Evolutionary conservation across 2,113 vertebrate species (phyloP).

Genomic region (Ctenodactylus gundi): DNA sequence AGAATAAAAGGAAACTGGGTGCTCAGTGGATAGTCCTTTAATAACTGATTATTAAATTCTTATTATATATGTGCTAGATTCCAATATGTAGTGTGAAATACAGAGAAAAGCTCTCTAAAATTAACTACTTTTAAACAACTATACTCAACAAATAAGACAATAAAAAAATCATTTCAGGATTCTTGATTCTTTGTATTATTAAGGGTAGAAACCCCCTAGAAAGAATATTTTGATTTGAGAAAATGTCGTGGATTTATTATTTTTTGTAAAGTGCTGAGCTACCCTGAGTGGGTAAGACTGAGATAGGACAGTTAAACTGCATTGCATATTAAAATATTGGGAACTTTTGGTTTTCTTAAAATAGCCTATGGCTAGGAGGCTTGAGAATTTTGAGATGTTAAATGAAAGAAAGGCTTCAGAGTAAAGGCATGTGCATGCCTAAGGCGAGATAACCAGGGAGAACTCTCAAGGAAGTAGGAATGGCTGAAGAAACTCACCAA

Average conservation of each 20-base stretch:
- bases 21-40: background rate
- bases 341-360: background rate
- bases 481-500: background rate
- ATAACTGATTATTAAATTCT: background rate
- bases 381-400: background rate
- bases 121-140: conserved; percentile 1
- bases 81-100: background rate
- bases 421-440: background rate
- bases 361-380: background rate
- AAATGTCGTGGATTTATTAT: background rate
- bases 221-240: conserved; percentile 9
- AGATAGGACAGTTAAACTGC: background rate
- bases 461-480: background rate
- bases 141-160: background rate
- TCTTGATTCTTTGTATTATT: background rate
- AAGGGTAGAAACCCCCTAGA: background rate
- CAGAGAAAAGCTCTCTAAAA: background rate
- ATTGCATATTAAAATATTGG: background rate
- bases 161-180: background rate
- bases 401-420: background rate
- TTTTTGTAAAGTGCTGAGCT: background rate
- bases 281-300: background rate
- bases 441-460: background rate
- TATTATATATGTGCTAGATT: background rate
- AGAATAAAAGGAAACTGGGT: background rate